phyloP scores from a whole-genome alignment of 2,888 invertebrate genomes.

The Blomia tropicalis region DNA sequence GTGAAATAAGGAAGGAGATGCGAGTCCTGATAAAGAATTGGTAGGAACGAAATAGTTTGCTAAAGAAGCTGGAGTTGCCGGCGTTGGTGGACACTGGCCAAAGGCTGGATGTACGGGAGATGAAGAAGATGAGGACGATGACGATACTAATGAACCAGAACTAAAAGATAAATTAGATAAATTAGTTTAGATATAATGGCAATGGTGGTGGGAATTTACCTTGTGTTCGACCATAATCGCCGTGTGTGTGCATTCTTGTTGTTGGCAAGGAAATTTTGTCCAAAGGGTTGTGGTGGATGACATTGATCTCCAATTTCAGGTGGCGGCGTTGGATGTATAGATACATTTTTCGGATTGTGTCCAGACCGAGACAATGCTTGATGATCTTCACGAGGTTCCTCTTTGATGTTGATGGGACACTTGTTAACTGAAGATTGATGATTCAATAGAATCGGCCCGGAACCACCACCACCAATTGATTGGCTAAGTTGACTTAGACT shows the following conservation, averaged over 20 bases:
- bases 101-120: conserved; percentile 8
- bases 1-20: conserved; percentile 24
- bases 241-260: neutral
- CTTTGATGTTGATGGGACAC: conserved; percentile 3
- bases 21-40: conserved; percentile 27
- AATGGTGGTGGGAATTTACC: too few relatives aligned
- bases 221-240: conserved; percentile 11
- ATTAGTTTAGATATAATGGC: neutral
- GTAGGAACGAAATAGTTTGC: conserved; percentile 13
- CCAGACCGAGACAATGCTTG: neutral
- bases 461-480: conserved; percentile 24
- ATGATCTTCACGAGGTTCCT: neutral
- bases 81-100: neutral
- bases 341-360: neutral
- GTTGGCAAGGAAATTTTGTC: neutral
- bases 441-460: conserved; percentile 15
- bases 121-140: neutral
- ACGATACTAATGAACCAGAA: conserved; percentile 4
- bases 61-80: neutral
- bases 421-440: neutral
- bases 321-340: neutral
- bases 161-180: neutral
- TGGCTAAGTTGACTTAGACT: conserved; percentile 30
- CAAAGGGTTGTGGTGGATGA: neutral
- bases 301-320: neutral